A percentile compares a stretch with the other conserved stretches of the same genome.
phyloP scores from a whole-genome alignment of 2,888 invertebrate genomes.

The Sipunculus nudus region DNA sequence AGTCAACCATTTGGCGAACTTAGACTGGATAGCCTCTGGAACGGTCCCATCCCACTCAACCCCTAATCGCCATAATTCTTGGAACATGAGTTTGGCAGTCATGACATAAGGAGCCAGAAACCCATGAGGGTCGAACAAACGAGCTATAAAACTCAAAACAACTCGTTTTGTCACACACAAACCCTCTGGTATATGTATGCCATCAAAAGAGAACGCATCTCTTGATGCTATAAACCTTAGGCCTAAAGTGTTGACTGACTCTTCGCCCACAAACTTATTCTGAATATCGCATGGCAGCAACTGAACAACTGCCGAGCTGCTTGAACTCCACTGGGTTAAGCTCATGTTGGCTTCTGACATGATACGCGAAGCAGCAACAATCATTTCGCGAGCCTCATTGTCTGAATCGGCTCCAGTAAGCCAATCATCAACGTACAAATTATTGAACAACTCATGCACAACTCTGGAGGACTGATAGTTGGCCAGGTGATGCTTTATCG shows the following conservation, averaged over 20 bases:
- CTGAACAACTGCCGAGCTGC: slow-evolving; percentile 3
- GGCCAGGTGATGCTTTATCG: slow-evolving; percentile 15
- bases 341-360: slow-evolving; percentile 30
- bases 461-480: slow-evolving; percentile 5
- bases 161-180: slow-evolving; percentile 21
- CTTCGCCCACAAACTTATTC: background rate
- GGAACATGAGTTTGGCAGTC: slow-evolving; percentile 41
- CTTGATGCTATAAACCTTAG: slow-evolving; percentile 14
- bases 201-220: slow-evolving; percentile 28
- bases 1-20: slow-evolving; percentile 8
- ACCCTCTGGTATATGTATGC: background rate
- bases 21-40: background rate
- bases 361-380: slow-evolving; percentile 10
- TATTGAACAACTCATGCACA: slow-evolving; percentile 17
- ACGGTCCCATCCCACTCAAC: slow-evolving; percentile 41
- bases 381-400: slow-evolving; percentile 15
- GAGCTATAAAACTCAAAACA: slow-evolving; percentile 30
- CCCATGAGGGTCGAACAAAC: slow-evolving; percentile 40
- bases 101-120: slow-evolving; percentile 27
- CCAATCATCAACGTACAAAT: slow-evolving; percentile 43
- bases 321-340: slow-evolving; percentile 38
- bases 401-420: slow-evolving; percentile 23
- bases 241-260: slow-evolving; percentile 17
- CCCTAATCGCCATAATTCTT: slow-evolving; percentile 41
- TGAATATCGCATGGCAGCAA: background rate